phyloP scores from a whole-genome alignment of 2,113 vertebrate species.

The Parus major region DNA sequence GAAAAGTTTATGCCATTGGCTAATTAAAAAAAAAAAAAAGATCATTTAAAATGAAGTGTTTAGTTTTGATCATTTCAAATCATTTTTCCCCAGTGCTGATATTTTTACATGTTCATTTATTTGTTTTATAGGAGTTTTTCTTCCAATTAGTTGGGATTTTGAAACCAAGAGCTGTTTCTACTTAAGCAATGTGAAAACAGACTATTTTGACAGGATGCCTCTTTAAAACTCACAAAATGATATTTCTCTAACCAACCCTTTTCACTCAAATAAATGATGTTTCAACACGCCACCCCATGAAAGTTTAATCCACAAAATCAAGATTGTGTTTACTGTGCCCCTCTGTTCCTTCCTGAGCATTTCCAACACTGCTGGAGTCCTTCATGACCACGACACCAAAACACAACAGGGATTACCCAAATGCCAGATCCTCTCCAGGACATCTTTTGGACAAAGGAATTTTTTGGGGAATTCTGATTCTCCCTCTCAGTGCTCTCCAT shows the following conservation, averaged over 20 bases:
- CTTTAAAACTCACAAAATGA: background rate
- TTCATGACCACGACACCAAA: background rate
- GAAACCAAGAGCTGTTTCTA: conserved; percentile 28
- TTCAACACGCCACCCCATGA: background rate
- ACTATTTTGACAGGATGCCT: conserved; percentile 27
- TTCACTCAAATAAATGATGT: conserved; percentile 24
- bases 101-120: conserved; percentile 2
- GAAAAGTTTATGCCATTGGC: background rate
- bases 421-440: background rate
- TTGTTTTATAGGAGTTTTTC: conserved; percentile 6
- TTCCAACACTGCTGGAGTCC: background rate
- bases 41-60: background rate
- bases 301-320: background rate
- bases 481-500: background rate
- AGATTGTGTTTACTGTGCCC: background rate
- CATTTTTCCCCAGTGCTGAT: background rate
- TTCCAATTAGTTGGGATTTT: conserved; percentile 13
- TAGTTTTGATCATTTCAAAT: conserved; percentile 2
- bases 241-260: background rate
- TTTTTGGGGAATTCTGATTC: background rate
- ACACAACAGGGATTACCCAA: background rate
- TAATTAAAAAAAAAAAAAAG: background rate
- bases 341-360: background rate
- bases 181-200: conserved; percentile 14
- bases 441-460: background rate